Evolutionary conservation across 2,888 invertebrate species (phyloP).

Genomic region (Chaetoderma sp.): DNA sequence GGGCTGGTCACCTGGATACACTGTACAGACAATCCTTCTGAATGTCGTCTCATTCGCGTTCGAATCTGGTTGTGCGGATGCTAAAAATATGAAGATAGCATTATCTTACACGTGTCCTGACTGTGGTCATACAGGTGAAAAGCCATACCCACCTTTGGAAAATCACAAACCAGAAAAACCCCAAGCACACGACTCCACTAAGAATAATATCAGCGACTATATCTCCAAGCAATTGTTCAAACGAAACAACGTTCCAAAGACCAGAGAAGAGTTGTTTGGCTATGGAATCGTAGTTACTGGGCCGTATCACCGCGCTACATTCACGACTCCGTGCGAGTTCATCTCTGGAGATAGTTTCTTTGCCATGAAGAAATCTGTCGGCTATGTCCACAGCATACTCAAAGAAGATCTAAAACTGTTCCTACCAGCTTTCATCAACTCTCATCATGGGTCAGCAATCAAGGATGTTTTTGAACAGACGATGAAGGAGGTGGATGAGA

Average conservation of each 20-base stretch:
- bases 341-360: constrained; percentile 48
- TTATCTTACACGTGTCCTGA: constrained; percentile 49
- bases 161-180: constrained; percentile 20
- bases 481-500: constrained; percentile 40
- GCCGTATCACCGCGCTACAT: constrained; percentile 46
- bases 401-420: constrained; percentile 56
- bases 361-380: constrained; percentile 51
- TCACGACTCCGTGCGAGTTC: constrained; percentile 59
- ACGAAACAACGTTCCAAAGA: constrained; percentile 38
- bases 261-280: constrained; percentile 49
- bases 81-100: constrained; percentile 46
- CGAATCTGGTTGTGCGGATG: constrained; percentile 46
- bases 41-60: constrained; percentile 57
- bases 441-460: constrained; percentile 48
- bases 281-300: constrained; percentile 57
- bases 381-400: constrained; percentile 53
- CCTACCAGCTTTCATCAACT: constrained; percentile 54
- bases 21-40: constrained; percentile 58
- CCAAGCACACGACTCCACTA: background rate
- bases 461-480: constrained; percentile 48
- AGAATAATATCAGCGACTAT: constrained; percentile 49
- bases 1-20: constrained; percentile 61
- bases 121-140: constrained; percentile 54
- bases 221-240: constrained; percentile 51
- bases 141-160: constrained; percentile 48